These are phyloP conservation scores for Drosophila melanica DNA, from an alignment of 1,140 invertebrate genomes.

Conservation along the genomic window DNA sequence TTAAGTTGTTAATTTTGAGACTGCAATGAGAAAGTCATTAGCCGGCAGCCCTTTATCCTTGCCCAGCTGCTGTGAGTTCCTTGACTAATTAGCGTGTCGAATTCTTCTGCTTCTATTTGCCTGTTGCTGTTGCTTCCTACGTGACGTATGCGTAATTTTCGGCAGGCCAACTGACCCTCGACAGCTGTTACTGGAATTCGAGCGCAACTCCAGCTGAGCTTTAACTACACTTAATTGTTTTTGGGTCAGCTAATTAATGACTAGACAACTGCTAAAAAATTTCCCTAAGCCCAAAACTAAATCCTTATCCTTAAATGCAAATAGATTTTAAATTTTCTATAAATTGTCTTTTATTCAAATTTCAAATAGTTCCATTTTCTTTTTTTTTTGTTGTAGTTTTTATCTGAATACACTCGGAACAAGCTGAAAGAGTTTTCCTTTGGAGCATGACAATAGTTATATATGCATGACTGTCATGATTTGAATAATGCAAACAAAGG, in stretches of 20 bases:
- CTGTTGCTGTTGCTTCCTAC: slow-evolving; percentile 8
- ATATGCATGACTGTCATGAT: background rate
- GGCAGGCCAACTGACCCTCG: background rate
- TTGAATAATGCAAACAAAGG: background rate
- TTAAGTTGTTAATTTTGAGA: slow-evolving; percentile 22
- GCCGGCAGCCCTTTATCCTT: background rate
- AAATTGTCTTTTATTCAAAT: background rate
- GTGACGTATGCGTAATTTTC: slow-evolving; percentile 59
- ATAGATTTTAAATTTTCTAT: background rate
- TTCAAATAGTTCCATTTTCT: background rate
- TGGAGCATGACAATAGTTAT: background rate
- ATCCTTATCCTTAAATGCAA: background rate
- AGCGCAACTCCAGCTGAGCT: background rate
- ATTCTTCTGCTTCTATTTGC: slow-evolving; percentile 7
- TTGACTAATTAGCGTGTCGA: slow-evolving; percentile 31
- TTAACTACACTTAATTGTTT: slow-evolving; percentile 12
- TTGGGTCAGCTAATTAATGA: background rate
- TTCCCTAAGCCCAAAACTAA: background rate
- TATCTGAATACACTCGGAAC: background rate
- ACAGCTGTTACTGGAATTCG: background rate
- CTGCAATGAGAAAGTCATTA: slow-evolving; percentile 35
- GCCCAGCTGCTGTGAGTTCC: background rate
- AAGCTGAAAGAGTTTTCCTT: background rate
- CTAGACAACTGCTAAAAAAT: background rate
- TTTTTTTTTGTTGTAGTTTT: no score